Conservation (phyloP, 2,797 vertebrate genomes). For the Catamblyrhynchus diadema region DNA sequence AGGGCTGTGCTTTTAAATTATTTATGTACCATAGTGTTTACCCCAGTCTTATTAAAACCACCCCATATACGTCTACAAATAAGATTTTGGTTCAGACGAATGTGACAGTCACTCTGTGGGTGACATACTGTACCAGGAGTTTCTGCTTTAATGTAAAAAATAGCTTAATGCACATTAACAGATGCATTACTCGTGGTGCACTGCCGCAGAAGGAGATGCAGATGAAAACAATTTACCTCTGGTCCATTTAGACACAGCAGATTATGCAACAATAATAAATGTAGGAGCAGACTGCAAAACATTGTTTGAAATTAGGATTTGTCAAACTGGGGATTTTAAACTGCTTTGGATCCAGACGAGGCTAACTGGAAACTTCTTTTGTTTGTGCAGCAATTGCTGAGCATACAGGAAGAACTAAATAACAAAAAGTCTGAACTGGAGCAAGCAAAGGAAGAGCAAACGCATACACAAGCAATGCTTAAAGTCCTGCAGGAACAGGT, state of each 20-base stretch:
- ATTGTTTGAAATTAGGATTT: neutral
- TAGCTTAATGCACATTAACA: neutral
- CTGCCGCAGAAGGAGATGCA: conserved; percentile 13
- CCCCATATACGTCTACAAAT: conserved; percentile 26
- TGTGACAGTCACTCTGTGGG: conserved; percentile 14
- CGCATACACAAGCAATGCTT: conserved; percentile 78
- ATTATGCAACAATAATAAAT: neutral
- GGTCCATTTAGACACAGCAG: neutral
- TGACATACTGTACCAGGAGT: neutral
- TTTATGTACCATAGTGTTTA: conserved; percentile 38
- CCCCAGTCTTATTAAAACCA: conserved; percentile 37
- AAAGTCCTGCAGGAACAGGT: conserved; percentile 87
- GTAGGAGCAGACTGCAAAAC: neutral
- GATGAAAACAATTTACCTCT: conserved; percentile 29
- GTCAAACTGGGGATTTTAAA: neutral
- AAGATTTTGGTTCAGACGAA: conserved; percentile 33
- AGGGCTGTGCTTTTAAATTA: conserved; percentile 47
- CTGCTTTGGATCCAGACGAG: neutral
- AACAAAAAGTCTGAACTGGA: conserved; percentile 89
- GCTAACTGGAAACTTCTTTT: conserved; percentile 48
- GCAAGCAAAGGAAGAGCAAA: conserved; percentile 88
- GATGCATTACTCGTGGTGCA: neutral
- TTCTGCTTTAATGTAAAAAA: conserved; percentile 12
- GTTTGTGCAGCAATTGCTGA: conserved; percentile 85
- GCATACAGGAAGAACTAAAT: conserved; percentile 88